A percentile compares a stretch with the other conserved stretches of the same genome.
phyloP scores from a whole-genome alignment of 2,797 vertebrate species.

The Sebastiscus tertius region DNA sequence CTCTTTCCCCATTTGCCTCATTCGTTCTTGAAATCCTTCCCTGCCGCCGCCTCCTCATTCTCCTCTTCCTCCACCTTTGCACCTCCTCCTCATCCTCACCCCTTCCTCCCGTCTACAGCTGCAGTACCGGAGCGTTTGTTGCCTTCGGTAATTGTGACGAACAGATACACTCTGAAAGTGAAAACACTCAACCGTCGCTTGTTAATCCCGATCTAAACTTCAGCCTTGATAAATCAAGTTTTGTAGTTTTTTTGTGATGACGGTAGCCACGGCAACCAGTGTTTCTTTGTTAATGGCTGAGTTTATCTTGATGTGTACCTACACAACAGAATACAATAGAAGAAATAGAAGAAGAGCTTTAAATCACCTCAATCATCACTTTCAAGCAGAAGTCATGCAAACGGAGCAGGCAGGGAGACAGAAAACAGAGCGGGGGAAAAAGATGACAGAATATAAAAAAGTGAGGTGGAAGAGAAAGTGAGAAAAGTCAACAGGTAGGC shows the following conservation, averaged over 20 bases:
- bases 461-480: neutral
- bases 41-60: neutral
- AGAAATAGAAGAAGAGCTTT: neutral
- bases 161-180: neutral
- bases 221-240: slow-evolving; percentile 29
- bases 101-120: slow-evolving; percentile 20
- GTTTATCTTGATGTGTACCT: neutral
- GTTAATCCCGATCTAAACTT: slow-evolving; percentile 10
- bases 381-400: neutral
- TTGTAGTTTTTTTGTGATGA: slow-evolving; percentile 12
- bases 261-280: slow-evolving; percentile 30
- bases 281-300: slow-evolving; percentile 6
- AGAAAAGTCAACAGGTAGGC: slow-evolving; percentile 47
- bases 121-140: slow-evolving; percentile 7
- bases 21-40: slow-evolving; percentile 21
- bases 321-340: neutral
- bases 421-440: neutral
- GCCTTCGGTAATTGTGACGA: slow-evolving; percentile 12
- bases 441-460: neutral
- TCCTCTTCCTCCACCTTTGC: neutral
- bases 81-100: slow-evolving; percentile 23
- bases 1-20: neutral
- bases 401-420: neutral
- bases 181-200: neutral
- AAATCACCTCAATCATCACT: neutral